A percentile compares a stretch with the other conserved stretches of the same genome.
Evolutionary conservation across 2,888 invertebrate species (phyloP).

Genomic region (Acholoe squamosa): DNA sequence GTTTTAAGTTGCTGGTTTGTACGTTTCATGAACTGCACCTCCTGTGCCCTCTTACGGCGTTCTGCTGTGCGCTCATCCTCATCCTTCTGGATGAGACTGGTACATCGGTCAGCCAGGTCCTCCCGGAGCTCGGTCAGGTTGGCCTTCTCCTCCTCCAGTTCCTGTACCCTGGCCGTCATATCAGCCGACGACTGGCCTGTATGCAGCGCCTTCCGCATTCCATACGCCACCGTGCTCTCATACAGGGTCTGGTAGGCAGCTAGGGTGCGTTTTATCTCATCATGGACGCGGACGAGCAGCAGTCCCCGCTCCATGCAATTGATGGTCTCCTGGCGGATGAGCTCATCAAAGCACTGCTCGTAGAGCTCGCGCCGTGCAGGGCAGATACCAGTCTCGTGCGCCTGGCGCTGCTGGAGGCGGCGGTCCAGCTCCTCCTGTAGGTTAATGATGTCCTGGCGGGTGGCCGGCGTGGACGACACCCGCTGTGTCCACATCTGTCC

Average conservation of each 20-base stretch:
- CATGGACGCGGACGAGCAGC: conserved; percentile 94
- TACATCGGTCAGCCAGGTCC: conserved; percentile 83
- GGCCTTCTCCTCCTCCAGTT: conserved; percentile 88
- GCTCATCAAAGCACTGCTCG: conserved; percentile 96
- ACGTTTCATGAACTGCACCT: conserved; percentile 94
- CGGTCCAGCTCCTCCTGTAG: conserved; percentile 97
- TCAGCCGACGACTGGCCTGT: conserved; percentile 92
- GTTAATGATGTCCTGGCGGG: conserved; percentile 96
- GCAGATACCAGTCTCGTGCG: conserved; percentile 97
- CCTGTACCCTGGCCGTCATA: conserved; percentile 83
- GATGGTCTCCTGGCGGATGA: conserved; percentile 96
- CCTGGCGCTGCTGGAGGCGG: conserved; percentile 94
- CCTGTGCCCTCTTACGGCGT: conserved; percentile 95
- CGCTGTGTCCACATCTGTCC: conserved; percentile 89
- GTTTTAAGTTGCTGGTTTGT: conserved; percentile 97
- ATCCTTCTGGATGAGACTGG: conserved; percentile 84
- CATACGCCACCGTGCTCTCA: conserved; percentile 98
- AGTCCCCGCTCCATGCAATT: conserved; percentile 98
- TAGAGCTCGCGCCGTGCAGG: conserved; percentile 96
- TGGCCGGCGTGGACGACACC: conserved; percentile 98
- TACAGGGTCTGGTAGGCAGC: conserved; percentile 98
- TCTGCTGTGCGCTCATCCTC: conserved; percentile 92
- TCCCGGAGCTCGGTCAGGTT: conserved; percentile 90
- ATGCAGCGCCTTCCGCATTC: conserved; percentile 98
- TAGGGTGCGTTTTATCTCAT: conserved; percentile 98